Evolutionary conservation across 2,113 vertebrate species (phyloP).

Genomic region (Gobiocypris rarus): DNA sequence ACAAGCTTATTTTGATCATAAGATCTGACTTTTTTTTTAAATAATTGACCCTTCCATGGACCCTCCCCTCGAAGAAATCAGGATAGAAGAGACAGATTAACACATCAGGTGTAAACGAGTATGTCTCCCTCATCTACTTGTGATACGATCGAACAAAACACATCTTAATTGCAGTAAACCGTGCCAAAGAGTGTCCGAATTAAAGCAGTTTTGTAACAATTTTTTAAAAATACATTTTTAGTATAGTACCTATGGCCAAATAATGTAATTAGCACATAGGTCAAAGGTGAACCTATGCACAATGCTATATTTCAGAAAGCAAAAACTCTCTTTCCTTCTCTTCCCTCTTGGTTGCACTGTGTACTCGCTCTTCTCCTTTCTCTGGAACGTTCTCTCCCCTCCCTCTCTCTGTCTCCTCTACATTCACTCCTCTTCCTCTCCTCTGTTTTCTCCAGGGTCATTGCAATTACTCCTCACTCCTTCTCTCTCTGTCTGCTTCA

Average conservation of each 20-base stretch:
- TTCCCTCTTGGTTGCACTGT: conserved; percentile 55
- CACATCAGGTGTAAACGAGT: too few relatives aligned
- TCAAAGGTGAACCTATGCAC: conserved; percentile 15
- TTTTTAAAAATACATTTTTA: not conserved
- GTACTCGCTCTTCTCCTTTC: conserved; percentile 54
- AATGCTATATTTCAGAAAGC: not conserved
- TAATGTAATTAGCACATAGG: conserved; percentile 9
- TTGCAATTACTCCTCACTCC: conserved; percentile 51
- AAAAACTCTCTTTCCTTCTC: conserved; percentile 29
- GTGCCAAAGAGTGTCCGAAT: not conserved
- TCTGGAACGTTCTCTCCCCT: conserved; percentile 51
- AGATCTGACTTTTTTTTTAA: too few relatives aligned
- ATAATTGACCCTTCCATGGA: too few relatives aligned
- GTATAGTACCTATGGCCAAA: not conserved
- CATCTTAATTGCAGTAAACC: too few relatives aligned
- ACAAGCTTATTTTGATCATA: too few relatives aligned
- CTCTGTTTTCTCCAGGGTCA: conserved; percentile 56
- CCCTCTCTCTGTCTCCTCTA: conserved; percentile 45
- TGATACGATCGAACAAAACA: too few relatives aligned
- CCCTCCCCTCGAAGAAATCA: too few relatives aligned
- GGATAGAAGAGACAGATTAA: too few relatives aligned
- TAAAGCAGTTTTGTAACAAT: not conserved
- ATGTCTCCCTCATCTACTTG: too few relatives aligned
- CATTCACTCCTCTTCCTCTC: conserved; percentile 51
- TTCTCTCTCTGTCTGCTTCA: conserved; percentile 8